These are phyloP conservation scores for Apoderus coryli DNA, from an alignment of 2,888 invertebrate genomes.

Conservation along the genomic window DNA sequence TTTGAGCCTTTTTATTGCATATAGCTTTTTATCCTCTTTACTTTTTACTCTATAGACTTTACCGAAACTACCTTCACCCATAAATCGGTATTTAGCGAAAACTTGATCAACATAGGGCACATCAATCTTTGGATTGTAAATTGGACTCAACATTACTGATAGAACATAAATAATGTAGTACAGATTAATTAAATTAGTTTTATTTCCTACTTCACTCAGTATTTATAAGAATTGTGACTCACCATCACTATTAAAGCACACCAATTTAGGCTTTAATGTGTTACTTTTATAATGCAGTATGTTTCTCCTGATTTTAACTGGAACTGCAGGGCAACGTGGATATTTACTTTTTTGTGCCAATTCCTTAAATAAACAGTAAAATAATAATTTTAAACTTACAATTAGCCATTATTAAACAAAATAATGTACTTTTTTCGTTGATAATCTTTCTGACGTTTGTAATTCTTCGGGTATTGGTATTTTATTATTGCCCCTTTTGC, in stretches of 20 bases:
- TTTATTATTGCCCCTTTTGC: slow-evolving; percentile 18
- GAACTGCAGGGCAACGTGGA: slow-evolving; percentile 19
- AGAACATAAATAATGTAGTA: too few relatives aligned
- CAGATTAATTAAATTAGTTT: too few relatives aligned
- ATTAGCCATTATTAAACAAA: too few relatives aligned
- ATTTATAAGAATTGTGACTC: slow-evolving; percentile 11
- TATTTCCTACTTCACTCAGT: slow-evolving; percentile 6
- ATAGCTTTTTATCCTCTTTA: slow-evolving; percentile 47
- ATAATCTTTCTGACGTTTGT: slow-evolving; percentile 18
- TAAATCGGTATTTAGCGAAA: slow-evolving; percentile 42
- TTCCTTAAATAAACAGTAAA: slow-evolving; percentile 15
- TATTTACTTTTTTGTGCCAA: slow-evolving; percentile 16
- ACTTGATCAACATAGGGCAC: slow-evolving; percentile 50
- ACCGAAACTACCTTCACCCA: slow-evolving; percentile 65
- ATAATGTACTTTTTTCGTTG: slow-evolving; percentile 20
- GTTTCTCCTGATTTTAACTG: slow-evolving; percentile 19
- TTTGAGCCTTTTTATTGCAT: slow-evolving; percentile 57
- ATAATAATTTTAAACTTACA: too few relatives aligned
- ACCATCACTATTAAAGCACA: slow-evolving; percentile 19
- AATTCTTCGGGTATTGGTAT: slow-evolving; percentile 17
- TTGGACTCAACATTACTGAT: slow-evolving; percentile 24
- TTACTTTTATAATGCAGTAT: slow-evolving; percentile 12
- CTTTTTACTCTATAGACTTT: slow-evolving; percentile 53
- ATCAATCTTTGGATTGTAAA: slow-evolving; percentile 29
- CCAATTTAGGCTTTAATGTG: slow-evolving; percentile 16